phyloP scores from a whole-genome alignment of 2,113 vertebrate species.

The Oreochromis spilurus region DNA sequence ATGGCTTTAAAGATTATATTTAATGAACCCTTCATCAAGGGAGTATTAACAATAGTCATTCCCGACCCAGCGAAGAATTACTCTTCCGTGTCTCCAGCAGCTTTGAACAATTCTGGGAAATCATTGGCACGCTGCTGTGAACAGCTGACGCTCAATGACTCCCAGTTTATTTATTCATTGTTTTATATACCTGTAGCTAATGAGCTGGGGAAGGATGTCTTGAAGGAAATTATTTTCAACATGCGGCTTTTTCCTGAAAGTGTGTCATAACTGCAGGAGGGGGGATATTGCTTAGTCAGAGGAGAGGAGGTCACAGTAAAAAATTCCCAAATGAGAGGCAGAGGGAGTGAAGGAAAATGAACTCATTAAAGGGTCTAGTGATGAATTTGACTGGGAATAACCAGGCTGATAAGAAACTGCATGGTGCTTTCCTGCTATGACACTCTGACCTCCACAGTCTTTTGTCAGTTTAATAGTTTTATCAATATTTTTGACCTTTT shows the following conservation, averaged over 20 bases:
- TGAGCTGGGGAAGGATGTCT: neutral
- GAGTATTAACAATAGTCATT: neutral
- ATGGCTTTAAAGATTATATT: neutral
- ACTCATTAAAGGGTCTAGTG: neutral
- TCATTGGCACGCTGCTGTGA: neutral
- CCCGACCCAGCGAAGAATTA: neutral
- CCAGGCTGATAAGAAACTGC: neutral
- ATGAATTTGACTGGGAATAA: neutral
- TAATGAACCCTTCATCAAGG: neutral
- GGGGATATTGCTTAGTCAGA: neutral
- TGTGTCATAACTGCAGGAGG: neutral
- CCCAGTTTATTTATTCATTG: neutral
- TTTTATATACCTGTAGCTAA: neutral
- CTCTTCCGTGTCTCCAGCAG: neutral
- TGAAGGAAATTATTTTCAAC: neutral
- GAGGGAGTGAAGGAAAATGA: neutral
- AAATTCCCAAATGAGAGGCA: neutral
- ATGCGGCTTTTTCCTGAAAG: neutral
- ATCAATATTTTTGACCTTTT: neutral
- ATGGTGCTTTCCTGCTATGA: neutral
- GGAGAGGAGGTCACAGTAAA: neutral
- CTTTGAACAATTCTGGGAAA: neutral
- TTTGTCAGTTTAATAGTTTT: neutral
- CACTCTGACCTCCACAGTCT: neutral
- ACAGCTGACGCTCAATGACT: neutral